Evolutionary conservation across 2,888 invertebrate genomes (phyloP).

Genomic region (Synanthedon vespiformis): DNA sequence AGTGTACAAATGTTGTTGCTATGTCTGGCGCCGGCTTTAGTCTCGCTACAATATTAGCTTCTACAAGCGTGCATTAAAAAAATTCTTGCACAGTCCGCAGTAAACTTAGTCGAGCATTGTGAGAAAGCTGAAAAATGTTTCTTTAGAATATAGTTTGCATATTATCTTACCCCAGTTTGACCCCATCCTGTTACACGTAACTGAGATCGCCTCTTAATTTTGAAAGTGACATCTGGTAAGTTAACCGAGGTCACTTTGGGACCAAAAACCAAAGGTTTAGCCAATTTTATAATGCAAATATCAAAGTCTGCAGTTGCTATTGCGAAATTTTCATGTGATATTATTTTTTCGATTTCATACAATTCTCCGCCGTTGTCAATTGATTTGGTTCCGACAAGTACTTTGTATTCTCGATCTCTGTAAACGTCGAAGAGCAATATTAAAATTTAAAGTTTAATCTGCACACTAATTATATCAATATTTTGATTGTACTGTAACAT

Average conservation of each 20-base stretch:
- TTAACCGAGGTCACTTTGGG: slow-evolving; percentile 6
- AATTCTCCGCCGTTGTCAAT: slow-evolving; percentile 14
- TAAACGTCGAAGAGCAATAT: neutral
- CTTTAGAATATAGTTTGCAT: no score
- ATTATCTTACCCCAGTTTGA: slow-evolving; percentile 5
- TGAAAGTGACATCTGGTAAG: slow-evolving; percentile 3
- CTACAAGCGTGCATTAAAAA: no score
- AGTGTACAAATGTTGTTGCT: no score
- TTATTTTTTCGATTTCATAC: slow-evolving; percentile 9
- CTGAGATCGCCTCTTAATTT: slow-evolving; percentile 2
- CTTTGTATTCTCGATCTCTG: slow-evolving; percentile 11
- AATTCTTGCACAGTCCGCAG: no score
- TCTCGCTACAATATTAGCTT: no score
- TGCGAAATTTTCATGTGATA: neutral
- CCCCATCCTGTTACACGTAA: slow-evolving; percentile 10
- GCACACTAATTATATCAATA: no score
- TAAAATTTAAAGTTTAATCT: neutral
- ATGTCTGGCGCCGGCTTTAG: no score
- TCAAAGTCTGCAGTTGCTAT: neutral
- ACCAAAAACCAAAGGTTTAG: slow-evolving; percentile 5
- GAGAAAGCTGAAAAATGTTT: no score
- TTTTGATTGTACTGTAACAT: no score
- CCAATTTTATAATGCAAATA: slow-evolving; percentile 8
- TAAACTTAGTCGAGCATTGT: no score
- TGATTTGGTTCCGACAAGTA: slow-evolving; percentile 19